Percentiles rank a stretch among this genome's conserved stretches.
phyloP scores from a whole-genome alignment of 2,888 invertebrate species.

The Rosalia funebris region DNA sequence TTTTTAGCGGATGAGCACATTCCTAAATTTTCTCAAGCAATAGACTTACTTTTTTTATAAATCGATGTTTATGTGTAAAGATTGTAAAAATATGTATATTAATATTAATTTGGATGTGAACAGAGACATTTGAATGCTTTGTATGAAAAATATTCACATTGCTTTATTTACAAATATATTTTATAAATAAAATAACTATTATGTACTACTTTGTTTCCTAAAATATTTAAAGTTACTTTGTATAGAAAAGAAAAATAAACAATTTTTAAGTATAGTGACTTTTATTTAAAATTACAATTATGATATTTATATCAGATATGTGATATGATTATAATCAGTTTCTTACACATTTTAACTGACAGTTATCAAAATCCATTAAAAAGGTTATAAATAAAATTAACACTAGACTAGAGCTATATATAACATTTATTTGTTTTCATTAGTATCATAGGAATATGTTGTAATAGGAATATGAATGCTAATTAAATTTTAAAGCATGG shows the following conservation, averaged over 20 bases:
- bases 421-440: too few species aligned
- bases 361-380: too few species aligned
- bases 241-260: background rate
- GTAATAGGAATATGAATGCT: too few species aligned
- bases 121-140: constrained; percentile 48
- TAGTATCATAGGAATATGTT: too few species aligned
- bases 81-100: constrained; percentile 47
- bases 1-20: constrained; percentile 42
- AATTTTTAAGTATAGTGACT: background rate
- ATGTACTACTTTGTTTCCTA: background rate
- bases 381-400: too few species aligned
- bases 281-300: too few species aligned
- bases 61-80: constrained; percentile 37
- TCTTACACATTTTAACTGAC: too few species aligned
- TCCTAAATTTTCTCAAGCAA: constrained; percentile 44
- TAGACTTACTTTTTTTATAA: constrained; percentile 41
- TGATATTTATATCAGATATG: too few species aligned
- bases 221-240: background rate
- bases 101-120: constrained; percentile 44
- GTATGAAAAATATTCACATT: constrained; percentile 48
- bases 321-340: too few species aligned
- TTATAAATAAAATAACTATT: background rate
- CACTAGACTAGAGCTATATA: too few species aligned
- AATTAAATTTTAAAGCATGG: too few species aligned
- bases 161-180: constrained; percentile 32